phyloP scores from a whole-genome alignment of 2,797 vertebrate species.

The Balearica regulorum region DNA sequence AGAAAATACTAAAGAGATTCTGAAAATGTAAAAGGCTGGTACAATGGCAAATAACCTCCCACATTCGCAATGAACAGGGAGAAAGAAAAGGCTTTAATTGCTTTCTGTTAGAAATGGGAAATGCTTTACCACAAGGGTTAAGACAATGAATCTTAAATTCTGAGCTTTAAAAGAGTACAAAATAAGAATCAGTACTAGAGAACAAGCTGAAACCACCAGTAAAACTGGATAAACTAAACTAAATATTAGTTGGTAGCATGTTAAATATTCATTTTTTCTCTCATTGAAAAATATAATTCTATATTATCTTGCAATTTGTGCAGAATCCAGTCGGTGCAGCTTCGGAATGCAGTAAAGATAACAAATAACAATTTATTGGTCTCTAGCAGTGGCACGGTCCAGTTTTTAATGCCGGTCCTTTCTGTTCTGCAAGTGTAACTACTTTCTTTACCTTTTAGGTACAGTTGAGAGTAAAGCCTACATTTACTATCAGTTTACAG shows the following conservation, averaged over 20 bases:
- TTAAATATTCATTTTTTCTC: background rate
- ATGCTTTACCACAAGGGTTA: background rate
- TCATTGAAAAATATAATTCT: background rate
- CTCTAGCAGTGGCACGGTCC: background rate
- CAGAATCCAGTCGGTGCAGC: background rate
- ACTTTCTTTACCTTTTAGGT: slow-evolving; percentile 71
- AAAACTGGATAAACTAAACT: background rate
- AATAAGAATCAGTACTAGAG: background rate
- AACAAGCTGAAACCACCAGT: background rate
- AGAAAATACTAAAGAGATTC: background rate
- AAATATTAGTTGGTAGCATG: background rate
- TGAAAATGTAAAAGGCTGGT: background rate
- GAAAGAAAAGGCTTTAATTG: background rate
- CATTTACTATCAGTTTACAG: slow-evolving; percentile 80
- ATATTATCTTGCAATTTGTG: background rate
- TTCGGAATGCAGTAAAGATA: background rate
- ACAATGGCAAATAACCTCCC: background rate
- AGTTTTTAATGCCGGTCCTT: background rate
- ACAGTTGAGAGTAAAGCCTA: slow-evolving; percentile 73
- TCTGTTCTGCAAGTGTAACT: background rate
- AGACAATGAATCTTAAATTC: background rate
- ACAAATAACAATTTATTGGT: background rate
- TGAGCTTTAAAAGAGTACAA: background rate
- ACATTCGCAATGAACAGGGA: background rate
- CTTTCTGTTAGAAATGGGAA: background rate